phyloP scores from a whole-genome alignment of 2,797 vertebrate genomes.

The Pseudopleuronectes americanus region DNA sequence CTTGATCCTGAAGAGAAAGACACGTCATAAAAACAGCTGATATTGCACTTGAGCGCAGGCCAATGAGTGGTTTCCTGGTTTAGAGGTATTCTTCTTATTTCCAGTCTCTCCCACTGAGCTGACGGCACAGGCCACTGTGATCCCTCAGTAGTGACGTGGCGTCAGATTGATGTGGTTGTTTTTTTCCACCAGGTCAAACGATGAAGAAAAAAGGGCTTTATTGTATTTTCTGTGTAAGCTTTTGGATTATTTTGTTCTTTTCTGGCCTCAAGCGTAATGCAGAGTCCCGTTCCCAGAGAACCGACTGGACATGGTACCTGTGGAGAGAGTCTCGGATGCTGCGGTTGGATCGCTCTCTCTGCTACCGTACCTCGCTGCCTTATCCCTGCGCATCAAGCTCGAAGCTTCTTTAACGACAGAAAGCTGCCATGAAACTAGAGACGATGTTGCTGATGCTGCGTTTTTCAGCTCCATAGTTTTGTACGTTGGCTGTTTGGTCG shows the following conservation, averaged over 20 bases:
- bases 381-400: constrained; percentile 59
- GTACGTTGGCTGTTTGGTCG: constrained; percentile 69
- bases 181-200: constrained; percentile 27
- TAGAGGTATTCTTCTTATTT: constrained; percentile 12
- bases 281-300: constrained; percentile 53
- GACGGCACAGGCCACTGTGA: constrained; percentile 50
- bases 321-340: constrained; percentile 53
- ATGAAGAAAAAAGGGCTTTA: constrained; percentile 24
- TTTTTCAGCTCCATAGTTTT: constrained; percentile 75
- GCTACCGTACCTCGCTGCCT: constrained; percentile 78
- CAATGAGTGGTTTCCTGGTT: constrained; percentile 45
- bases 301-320: constrained; percentile 71
- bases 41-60: constrained; percentile 63
- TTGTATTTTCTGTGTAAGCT: constrained; percentile 52
- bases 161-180: constrained; percentile 30
- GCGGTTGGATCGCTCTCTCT: constrained; percentile 46
- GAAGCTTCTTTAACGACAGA: constrained; percentile 53
- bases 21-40: constrained; percentile 42
- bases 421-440: constrained; percentile 76
- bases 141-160: constrained; percentile 76
- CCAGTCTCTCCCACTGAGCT: constrained; percentile 74
- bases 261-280: constrained; percentile 46
- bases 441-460: constrained; percentile 70
- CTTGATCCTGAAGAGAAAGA: constrained; percentile 40
- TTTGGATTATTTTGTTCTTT: constrained; percentile 52